Percentiles rank a stretch among this genome's conserved stretches.
Conservation (phyloP, 2,113 vertebrate genomes). For the Takifugu flavidus region DNA sequence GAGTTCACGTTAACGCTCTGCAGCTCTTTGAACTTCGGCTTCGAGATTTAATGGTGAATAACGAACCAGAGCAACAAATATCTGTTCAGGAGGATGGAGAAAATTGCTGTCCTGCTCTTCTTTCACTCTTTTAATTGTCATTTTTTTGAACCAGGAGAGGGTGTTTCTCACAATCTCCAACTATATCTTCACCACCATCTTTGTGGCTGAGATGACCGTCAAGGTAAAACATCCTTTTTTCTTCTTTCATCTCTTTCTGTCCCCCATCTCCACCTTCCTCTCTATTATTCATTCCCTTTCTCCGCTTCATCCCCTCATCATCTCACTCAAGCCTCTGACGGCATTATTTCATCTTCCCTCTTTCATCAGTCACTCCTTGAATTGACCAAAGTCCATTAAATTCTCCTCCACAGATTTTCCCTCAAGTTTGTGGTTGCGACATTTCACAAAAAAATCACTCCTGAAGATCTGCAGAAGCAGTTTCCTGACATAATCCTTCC, state of each 20-base stretch:
- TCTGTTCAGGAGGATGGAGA: no score
- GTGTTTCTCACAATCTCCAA: conserved; percentile 95
- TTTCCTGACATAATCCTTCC: no score
- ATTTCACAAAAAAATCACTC: no score
- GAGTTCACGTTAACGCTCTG: not conserved
- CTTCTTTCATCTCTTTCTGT: no score
- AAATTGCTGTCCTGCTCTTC: not conserved
- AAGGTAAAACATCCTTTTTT: conserved; percentile 77
- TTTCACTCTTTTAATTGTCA: not conserved
- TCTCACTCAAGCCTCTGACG: not conserved
- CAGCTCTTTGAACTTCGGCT: not conserved
- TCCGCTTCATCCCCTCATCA: not conserved
- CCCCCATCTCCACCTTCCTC: not conserved
- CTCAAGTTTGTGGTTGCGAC: no score
- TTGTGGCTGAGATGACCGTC: conserved; percentile 94
- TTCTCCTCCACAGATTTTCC: not conserved
- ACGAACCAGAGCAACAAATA: no score
- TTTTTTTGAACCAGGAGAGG: conserved; percentile 77
- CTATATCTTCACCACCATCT: conserved; percentile 97
- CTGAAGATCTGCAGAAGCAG: no score
- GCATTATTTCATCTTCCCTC: not conserved
- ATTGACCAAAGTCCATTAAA: not conserved
- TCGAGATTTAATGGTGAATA: no score
- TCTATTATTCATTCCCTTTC: not conserved
- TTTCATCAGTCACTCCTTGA: not conserved